Conservation (phyloP, 2,797 vertebrate genomes). For the Taeniopygia guttata region DNA sequence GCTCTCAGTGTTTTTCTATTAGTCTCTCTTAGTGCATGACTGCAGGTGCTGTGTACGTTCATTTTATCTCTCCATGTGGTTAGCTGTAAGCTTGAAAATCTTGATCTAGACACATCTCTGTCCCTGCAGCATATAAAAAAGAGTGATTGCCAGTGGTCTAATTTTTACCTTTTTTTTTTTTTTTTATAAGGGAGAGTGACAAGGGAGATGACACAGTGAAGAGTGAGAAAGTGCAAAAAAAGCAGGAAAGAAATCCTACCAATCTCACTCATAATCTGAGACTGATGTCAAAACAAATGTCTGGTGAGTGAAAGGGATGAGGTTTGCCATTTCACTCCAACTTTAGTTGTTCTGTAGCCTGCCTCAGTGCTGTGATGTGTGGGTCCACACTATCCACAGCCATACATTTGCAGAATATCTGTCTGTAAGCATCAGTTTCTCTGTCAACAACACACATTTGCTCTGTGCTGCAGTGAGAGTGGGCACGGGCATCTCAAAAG, state of each 20-base stretch:
- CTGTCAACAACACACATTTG: background rate
- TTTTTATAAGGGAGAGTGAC: background rate
- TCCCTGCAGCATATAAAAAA: background rate
- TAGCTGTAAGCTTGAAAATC: background rate
- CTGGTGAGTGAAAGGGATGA: background rate
- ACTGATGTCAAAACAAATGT: background rate
- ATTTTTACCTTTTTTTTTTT: background rate
- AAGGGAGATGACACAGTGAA: background rate
- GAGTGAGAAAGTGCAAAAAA: background rate
- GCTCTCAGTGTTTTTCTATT: background rate
- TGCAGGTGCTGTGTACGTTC: background rate
- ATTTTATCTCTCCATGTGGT: background rate
- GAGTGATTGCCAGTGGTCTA: background rate
- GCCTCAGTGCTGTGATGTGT: accelerated
- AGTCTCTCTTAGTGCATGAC: background rate
- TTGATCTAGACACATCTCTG: background rate
- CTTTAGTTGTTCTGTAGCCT: background rate
- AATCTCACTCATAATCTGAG: background rate
- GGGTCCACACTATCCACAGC: background rate
- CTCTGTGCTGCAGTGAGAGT: background rate
- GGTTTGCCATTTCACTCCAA: background rate
- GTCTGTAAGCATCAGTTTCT: background rate
- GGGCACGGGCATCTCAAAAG: background rate
- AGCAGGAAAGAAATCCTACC: background rate
- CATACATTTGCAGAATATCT: background rate